Conservation (phyloP, 1,140 invertebrate species). For the Papilio glaucus region DNA sequence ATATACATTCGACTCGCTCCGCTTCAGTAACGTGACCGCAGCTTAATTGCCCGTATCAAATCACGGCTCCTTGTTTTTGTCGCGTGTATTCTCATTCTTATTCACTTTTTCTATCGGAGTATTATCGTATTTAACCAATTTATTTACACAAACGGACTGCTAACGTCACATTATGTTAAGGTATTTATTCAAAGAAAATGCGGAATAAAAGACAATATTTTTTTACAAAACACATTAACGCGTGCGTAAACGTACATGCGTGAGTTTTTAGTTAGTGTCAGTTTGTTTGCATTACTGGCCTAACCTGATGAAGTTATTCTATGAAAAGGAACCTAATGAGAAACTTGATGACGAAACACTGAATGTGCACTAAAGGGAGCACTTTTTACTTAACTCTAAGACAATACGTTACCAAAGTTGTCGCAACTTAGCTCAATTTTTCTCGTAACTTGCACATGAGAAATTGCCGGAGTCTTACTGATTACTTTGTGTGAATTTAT, state of each 20-base stretch:
- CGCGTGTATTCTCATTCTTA: slow-evolving; percentile 21
- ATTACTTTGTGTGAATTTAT: not conserved
- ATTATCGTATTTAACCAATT: not conserved
- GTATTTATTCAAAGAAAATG: not conserved
- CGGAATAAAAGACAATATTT: not conserved
- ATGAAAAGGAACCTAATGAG: no score
- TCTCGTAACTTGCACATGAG: slow-evolving; percentile 1
- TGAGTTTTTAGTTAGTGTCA: not conserved
- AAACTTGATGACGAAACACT: not conserved
- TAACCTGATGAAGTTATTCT: not conserved
- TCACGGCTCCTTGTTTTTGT: slow-evolving; percentile 28
- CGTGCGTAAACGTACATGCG: not conserved
- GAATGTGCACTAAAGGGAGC: not conserved
- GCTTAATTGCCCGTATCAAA: not conserved
- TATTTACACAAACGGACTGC: not conserved
- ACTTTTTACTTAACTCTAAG: slow-evolving; percentile 16
- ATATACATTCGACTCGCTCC: not conserved
- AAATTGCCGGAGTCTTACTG: not conserved
- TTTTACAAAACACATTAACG: slow-evolving; percentile 7
- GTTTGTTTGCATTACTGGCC: not conserved
- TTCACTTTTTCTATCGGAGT: not conserved
- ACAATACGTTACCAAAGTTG: slow-evolving; percentile 13
- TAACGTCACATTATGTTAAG: not conserved
- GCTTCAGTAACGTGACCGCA: slow-evolving; percentile 2
- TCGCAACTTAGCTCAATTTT: not conserved